phyloP scores from a whole-genome alignment of 2,113 vertebrate genomes.

The Chroicocephalus ridibundus region DNA sequence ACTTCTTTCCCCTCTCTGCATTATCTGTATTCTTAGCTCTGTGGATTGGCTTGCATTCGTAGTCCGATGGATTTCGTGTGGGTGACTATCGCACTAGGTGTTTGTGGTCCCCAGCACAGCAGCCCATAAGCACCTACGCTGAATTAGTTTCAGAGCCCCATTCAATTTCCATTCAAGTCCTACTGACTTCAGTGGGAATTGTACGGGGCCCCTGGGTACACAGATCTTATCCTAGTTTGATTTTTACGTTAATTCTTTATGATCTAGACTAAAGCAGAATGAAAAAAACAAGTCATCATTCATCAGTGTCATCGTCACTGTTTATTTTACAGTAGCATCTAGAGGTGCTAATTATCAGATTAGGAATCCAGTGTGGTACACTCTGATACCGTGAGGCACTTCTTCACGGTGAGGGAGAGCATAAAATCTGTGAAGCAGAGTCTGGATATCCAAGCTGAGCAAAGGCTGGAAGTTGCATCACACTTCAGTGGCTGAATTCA shows the following conservation, averaged over 20 bases:
- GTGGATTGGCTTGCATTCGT: neutral
- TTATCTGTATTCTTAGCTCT: neutral
- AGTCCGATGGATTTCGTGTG: neutral
- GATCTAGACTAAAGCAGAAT: neutral
- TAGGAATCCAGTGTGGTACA: neutral
- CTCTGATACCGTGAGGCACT: neutral
- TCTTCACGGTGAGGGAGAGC: neutral
- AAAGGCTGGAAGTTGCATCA: neutral
- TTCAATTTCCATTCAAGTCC: neutral
- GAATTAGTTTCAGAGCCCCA: neutral
- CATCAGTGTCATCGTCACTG: neutral
- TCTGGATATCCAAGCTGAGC: neutral
- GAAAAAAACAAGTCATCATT: neutral
- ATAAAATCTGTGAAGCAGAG: neutral
- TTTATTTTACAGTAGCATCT: neutral
- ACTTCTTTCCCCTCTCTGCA: neutral
- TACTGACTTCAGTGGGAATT: neutral
- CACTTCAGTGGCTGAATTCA: neutral
- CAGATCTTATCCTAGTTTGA: neutral
- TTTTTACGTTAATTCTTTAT: neutral
- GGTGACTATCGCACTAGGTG: neutral
- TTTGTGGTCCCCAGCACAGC: neutral
- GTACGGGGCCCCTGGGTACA: neutral
- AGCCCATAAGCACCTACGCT: neutral
- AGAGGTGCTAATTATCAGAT: neutral